Base-by-base conservation (phyloP, 2,113 vertebrate genomes). In the Anthoscopus minutus region DNA sequence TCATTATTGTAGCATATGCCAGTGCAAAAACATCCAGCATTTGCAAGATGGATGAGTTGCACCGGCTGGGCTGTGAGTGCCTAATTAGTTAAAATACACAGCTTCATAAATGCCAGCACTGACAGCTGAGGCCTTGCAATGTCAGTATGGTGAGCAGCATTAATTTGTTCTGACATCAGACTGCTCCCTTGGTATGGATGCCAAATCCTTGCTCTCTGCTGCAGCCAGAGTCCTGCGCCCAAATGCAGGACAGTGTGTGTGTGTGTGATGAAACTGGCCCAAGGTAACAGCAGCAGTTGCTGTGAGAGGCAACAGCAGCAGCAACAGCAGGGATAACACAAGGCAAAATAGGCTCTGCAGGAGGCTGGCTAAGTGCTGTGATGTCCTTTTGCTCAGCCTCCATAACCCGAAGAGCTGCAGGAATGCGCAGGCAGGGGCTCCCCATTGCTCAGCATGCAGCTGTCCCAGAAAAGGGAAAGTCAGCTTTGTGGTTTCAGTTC, bases 1-100 rank as follows among this genome's bases (percentile, higher is more conserved):
- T 96, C 94, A 93, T 96, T 96, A 95, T 62, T 88, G 89, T 77
- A 96, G 90, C 95, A 96, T 96, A 95, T 95, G 92, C 66, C 71
- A 67, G 51, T 77, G 89, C 76, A 81, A 88, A 93, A 96, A 73
- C 85, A 83, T 53, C 51, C 93, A 73, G 82, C 2, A 2, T 77
- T 82, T 4, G 0, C 45, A 83, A 96, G 92, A 97, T 37, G 92
- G 89, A 94, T 93, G 87, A 69, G 71, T 62, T 89, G 53, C 60
- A 78, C 90, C 3, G 33, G 62, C 82, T 93, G 88, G 76, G 67
- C 94, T 88, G 66, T 16, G 71, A 92, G 86, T 50, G 71, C 82
- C 82, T 94, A 86, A 95, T 96, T 93, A 96, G 89, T 95, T 96
- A 95, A 93, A 95, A 94, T 73, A 62, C 92, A 66, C 89, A 60